Evolutionary conservation across 2,113 vertebrate genomes (phyloP), one percentile per base, ranked within the genome.

Genomic region (Emydura subglobosa): DNA sequence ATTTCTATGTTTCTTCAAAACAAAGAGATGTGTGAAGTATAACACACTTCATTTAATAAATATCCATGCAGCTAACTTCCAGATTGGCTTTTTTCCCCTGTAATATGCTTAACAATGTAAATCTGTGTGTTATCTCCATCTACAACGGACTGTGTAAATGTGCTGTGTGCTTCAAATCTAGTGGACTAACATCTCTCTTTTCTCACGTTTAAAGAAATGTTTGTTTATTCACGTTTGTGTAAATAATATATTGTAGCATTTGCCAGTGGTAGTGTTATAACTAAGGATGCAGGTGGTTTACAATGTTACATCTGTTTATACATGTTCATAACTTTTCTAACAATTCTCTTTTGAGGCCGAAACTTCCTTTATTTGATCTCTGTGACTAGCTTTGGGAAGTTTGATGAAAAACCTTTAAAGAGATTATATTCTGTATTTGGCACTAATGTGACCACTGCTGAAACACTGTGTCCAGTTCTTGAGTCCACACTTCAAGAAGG

Each of bases 31-130:
- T 68, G 68, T 79, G 79, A 93, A 47, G 21, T 47, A 47, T 47
- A 25, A 25, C 44, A 92, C 39, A 81, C n/a, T 50, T 94, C 89
- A 93, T 82, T 96, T 94, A 97, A 97, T 97, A 97, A 97, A 96
- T 89, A 68, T 86, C 61, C 87, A 91, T 44, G 29, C 49, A 85
- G 82, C 79, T 86, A 84, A 91, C 61, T 82, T 81, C 84, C 47
- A 86, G 34, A 6, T 55, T 68, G 59, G 84, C 93, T 94, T 50
- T 87, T 95, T 88, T 53, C 47, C 51, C 59, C 65, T 74, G 29
- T 55, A 29, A 50, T n/a, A 9, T 74, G 49, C 42, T 78, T 42
- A 24, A 76, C 25, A 27, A 47, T 47, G 6, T 78, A 47, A 78
- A 78, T 78, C 74, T 27, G 3, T 44, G 39, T 47, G 25, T 78